Evolutionary conservation across 1,140 invertebrate species (phyloP).

Genomic region (Polypedilum pembai): DNA sequence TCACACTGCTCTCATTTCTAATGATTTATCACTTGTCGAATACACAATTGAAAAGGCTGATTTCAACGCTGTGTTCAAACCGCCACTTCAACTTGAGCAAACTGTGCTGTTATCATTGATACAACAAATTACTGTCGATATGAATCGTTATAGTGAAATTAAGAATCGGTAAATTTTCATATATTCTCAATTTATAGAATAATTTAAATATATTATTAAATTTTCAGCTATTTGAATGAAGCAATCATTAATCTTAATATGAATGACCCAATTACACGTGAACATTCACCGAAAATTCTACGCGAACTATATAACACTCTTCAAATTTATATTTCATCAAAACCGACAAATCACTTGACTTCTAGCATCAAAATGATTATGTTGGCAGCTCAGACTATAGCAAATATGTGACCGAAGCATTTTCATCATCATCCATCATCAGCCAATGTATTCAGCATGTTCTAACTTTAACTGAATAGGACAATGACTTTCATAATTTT

Average conservation of each 20-base stretch:
- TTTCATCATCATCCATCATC: slow-evolving; percentile 32
- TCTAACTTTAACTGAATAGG: not conserved
- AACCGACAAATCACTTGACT: slow-evolving; percentile 60
- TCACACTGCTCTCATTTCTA: slow-evolving; percentile 79
- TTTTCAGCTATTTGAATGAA: slow-evolving; percentile 75
- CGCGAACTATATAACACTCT: slow-evolving; percentile 67
- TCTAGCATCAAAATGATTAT: slow-evolving; percentile 68
- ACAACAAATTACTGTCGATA: slow-evolving; percentile 83
- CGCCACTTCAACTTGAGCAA: slow-evolving; percentile 65
- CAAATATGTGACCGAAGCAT: slow-evolving; percentile 16
- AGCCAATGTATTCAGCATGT: not conserved
- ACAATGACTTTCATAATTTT: no score
- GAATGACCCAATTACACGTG: slow-evolving; percentile 64
- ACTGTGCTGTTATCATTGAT: slow-evolving; percentile 84
- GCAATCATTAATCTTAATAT: slow-evolving; percentile 76
- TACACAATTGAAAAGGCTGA: slow-evolving; percentile 76
- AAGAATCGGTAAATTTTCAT: slow-evolving; percentile 65
- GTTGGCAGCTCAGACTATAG: slow-evolving; percentile 60
- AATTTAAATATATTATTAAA: slow-evolving; percentile 33
- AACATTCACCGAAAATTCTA: slow-evolving; percentile 75
- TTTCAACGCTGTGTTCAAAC: slow-evolving; percentile 64
- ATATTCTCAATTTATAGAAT: slow-evolving; percentile 29
- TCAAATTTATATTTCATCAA: slow-evolving; percentile 55
- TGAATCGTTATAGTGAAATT: slow-evolving; percentile 73
- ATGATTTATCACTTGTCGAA: slow-evolving; percentile 75